Conservation (phyloP, 2,797 vertebrate species). For the Chelon auratus region DNA sequence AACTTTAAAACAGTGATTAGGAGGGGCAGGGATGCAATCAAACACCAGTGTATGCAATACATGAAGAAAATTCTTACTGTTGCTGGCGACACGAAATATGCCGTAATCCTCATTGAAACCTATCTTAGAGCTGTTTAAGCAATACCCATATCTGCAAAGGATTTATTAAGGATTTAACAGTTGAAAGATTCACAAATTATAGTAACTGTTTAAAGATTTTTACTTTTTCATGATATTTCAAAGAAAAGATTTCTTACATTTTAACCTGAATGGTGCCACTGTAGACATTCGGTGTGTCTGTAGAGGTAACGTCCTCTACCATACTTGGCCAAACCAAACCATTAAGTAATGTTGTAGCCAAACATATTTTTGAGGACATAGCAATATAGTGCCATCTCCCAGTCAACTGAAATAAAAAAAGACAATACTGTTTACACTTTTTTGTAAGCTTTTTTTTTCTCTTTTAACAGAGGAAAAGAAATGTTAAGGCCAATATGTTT, state of each 20-base stretch:
- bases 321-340: background rate
- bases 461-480: too few species aligned
- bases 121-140: rapidly evolving
- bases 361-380: background rate
- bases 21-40: background rate
- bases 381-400: constrained; percentile 52
- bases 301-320: rapidly evolving
- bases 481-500: too few species aligned
- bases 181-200: background rate
- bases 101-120: background rate
- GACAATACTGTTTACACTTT: too few species aligned
- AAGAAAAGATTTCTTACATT: constrained; percentile 26
- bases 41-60: background rate
- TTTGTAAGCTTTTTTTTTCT: too few species aligned
- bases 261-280: rapidly evolving
- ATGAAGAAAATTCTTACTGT: constrained; percentile 33
- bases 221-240: too few species aligned
- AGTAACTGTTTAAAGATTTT: background rate
- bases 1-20: background rate
- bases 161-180: constrained; percentile 1
- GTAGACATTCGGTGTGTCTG: background rate
- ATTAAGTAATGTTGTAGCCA: rapidly evolving
- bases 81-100: rapidly evolving
- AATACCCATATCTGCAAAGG: constrained; percentile 36
- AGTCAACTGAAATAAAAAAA: constrained; percentile 38